Conservation (phyloP, 2,888 invertebrate genomes). For the Thera obeliscata region DNA sequence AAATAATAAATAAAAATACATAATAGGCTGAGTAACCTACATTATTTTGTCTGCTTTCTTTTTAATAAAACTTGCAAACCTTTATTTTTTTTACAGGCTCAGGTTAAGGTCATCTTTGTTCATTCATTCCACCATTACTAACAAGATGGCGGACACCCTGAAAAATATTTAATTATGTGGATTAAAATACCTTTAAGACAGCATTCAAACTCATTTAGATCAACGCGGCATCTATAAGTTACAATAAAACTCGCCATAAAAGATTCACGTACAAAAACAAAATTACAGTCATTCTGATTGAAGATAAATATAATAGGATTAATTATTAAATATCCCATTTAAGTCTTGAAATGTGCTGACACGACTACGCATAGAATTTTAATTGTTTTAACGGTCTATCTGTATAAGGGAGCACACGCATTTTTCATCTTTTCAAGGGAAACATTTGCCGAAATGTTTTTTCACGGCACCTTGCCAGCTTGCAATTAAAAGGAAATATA, state of each 20-base stretch:
- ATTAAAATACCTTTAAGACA: background rate
- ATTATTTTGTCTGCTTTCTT: too few species aligned
- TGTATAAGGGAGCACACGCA: constrained; percentile 15
- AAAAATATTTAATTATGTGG: background rate
- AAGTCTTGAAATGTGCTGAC: background rate
- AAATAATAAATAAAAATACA: too few species aligned
- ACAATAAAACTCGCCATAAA: constrained; percentile 3
- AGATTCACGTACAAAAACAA: constrained; percentile 9
- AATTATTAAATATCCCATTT: constrained; percentile 15
- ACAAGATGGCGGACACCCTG: background rate
- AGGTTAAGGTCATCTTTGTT: too few species aligned
- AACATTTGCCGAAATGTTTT: constrained; percentile 22
- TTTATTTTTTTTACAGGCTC: too few species aligned
- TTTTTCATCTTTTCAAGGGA: constrained; percentile 31
- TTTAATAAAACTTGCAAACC: too few species aligned
- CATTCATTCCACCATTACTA: background rate
- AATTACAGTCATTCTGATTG: constrained; percentile 2
- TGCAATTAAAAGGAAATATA: constrained; percentile 56
- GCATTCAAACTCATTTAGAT: constrained; percentile 3
- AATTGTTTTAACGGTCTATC: constrained; percentile 3
- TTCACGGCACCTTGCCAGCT: constrained; percentile 24
- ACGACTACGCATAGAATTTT: constrained; percentile 7
- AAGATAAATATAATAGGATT: constrained; percentile 16
- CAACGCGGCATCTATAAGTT: background rate
- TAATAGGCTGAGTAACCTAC: too few species aligned